phyloP scores from a whole-genome alignment of 1,140 invertebrate genomes.

The Cydia amplana region DNA sequence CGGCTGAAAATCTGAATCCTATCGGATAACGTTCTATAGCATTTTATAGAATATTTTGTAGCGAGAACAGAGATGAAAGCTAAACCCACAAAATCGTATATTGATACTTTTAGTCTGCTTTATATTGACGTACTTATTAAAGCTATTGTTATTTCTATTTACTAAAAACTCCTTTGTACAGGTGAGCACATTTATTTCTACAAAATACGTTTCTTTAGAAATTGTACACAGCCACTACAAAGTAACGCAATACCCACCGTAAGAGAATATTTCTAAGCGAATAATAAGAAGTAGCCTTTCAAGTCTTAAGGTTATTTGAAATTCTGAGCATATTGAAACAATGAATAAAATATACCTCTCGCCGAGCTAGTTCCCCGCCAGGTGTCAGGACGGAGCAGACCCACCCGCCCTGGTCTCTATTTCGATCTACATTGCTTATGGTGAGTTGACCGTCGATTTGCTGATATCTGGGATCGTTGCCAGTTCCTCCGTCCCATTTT shows the following conservation, averaged over 20 bases:
- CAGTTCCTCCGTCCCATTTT: conserved; percentile 75
- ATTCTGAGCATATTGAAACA: conserved; percentile 11
- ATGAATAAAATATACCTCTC: conserved; percentile 74
- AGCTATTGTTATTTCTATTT: background rate
- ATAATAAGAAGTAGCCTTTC: background rate
- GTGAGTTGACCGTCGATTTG: conserved; percentile 86
- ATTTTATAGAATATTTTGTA: background rate
- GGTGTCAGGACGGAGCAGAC: conserved; percentile 87
- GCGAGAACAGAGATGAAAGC: background rate
- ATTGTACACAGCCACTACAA: background rate
- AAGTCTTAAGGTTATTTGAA: conserved; percentile 2
- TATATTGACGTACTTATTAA: background rate
- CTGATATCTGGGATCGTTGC: conserved; percentile 70
- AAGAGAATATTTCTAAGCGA: background rate
- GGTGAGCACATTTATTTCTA: background rate
- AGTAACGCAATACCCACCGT: background rate
- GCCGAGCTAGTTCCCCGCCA: conserved; percentile 85
- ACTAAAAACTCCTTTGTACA: background rate
- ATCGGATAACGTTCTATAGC: background rate
- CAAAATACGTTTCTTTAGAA: background rate
- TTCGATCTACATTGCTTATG: conserved; percentile 84
- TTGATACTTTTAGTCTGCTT: background rate
- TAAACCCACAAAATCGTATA: background rate
- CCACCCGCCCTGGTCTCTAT: conserved; percentile 81
- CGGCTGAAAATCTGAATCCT: background rate